phyloP scores from a whole-genome alignment of 2,888 invertebrate genomes.

The Stictocephala bisonia region DNA sequence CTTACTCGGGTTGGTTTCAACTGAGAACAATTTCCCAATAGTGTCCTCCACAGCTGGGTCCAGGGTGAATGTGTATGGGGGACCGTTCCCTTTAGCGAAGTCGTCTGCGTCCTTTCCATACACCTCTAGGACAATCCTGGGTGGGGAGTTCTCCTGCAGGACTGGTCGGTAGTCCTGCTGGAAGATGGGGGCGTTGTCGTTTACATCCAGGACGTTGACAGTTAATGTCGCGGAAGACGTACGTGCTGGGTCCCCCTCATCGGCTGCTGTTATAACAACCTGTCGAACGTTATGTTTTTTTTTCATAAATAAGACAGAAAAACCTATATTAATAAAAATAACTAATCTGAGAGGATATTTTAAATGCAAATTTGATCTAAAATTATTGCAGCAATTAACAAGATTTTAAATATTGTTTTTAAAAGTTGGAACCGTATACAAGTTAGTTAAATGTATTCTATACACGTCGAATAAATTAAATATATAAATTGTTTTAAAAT shows the following conservation, averaged over 20 bases:
- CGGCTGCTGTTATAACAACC: conserved; percentile 94
- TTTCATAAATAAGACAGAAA: too few relatives aligned
- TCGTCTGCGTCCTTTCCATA: conserved; percentile 94
- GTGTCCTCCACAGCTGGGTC: conserved; percentile 94
- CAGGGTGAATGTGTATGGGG: conserved; percentile 94
- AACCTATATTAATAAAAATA: too few relatives aligned
- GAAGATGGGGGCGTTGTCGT: conserved; percentile 94
- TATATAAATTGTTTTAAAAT: too few relatives aligned
- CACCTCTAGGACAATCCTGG: conserved; percentile 91
- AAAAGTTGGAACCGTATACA: too few relatives aligned
- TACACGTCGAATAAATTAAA: too few relatives aligned
- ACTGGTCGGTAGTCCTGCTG: conserved; percentile 92
- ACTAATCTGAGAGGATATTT: too few relatives aligned
- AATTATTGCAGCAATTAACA: too few relatives aligned
- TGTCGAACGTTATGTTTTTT: too few relatives aligned
- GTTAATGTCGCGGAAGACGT: conserved; percentile 93
- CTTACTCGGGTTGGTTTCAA: conserved; percentile 95
- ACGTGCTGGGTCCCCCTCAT: conserved; percentile 91
- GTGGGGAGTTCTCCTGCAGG: conserved; percentile 89
- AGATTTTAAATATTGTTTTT: too few relatives aligned
- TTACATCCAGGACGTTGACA: conserved; percentile 93
- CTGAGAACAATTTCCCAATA: conserved; percentile 92
- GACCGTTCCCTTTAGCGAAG: conserved; percentile 92
- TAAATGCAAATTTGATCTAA: too few relatives aligned
- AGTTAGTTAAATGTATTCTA: too few relatives aligned